Base-by-base conservation (phyloP, 2,888 invertebrate species). In the Theretra japonica region DNA sequence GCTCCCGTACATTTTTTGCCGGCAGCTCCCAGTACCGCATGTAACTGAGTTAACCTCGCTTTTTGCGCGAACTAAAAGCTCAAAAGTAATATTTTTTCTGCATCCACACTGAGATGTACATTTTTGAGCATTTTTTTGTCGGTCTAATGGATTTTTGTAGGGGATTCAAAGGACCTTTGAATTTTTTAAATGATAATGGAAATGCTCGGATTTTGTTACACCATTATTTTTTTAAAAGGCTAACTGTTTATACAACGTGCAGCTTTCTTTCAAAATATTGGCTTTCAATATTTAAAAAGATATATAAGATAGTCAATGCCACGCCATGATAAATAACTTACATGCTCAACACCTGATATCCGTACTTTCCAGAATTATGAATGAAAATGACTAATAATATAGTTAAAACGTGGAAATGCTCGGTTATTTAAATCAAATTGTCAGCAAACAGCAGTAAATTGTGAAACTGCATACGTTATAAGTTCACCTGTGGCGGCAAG, bases 391-490 rank as follows among this genome's bases (percentile, higher is more conserved):
- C 53, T 50, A 41, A 23, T 11, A 41, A 41, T 56, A 15, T 62
- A 53, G 25, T 6, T 58, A 48, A 56, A 50, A 70, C 62, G n/a
- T 65, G 60, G 33, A 65, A 70, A 70, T 58, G 23, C 53, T 53
- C 53, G n/a, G 53, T 53, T 53, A 53, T 28, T 72, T 41, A 71
- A 76, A 75, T 75, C 75, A 80, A 83, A 82, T 82, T 80, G 81
- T 77, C 75, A 74, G 74, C 80, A 82, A 83, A 82, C 78, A 81
- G 77, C 80, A 77, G 77, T 79, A 83, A 85, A 87, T 86, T 85
- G 76, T 72, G 81, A 81, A 85, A 85, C 82, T 86, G 86, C 87
- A 88, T 85, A 82, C 83, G 82, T 82, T 83, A 80, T 82, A 83
- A 87, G 83, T 87, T 82, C 80, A 85, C 84, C 81, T 85, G 83